These are phyloP conservation scores for Hylaeus volcanicus DNA, from an alignment of 1,140 invertebrate genomes.

Conservation along the genomic window DNA sequence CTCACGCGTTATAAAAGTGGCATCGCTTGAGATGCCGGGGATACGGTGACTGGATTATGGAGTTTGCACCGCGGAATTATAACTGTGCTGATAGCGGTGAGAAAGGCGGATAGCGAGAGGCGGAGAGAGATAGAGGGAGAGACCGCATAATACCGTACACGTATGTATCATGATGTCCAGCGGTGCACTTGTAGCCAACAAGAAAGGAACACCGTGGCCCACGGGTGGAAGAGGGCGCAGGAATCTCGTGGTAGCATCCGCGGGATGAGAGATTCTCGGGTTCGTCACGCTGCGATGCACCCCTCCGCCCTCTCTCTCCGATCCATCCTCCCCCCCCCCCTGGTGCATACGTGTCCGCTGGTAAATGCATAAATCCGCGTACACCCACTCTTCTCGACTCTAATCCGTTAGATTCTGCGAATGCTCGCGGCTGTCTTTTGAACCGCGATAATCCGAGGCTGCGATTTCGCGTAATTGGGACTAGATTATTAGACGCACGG, in stretches of 20 bases:
- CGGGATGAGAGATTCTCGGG: slow-evolving; percentile 50
- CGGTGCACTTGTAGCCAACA: slow-evolving; percentile 45
- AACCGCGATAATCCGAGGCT: slow-evolving; percentile 52
- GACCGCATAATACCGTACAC: slow-evolving; percentile 66
- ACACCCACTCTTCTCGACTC: slow-evolving; percentile 52
- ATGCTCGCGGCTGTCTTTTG: slow-evolving; percentile 53
- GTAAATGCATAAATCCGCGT: slow-evolving; percentile 56
- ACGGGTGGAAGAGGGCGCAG: slow-evolving; percentile 46
- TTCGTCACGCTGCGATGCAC: slow-evolving; percentile 52
- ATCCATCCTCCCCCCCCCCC: too few species aligned
- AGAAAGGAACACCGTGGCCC: slow-evolving; percentile 38
- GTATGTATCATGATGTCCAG: slow-evolving; percentile 69
- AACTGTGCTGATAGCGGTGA: slow-evolving; percentile 57
- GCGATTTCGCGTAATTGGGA: slow-evolving; percentile 69
- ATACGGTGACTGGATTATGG: slow-evolving; percentile 76
- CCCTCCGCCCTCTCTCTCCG: neutral
- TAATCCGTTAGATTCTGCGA: slow-evolving; percentile 70
- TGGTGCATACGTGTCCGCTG: slow-evolving; percentile 52
- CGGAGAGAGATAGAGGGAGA: slow-evolving; percentile 26
- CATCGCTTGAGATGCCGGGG: slow-evolving; percentile 65
- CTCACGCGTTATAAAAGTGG: slow-evolving; percentile 73
- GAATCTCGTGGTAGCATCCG: slow-evolving; percentile 56
- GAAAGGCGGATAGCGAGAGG: neutral
- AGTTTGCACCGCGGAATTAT: slow-evolving; percentile 76
- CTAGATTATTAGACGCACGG: slow-evolving; percentile 68